These are phyloP conservation scores for Clinocottus analis DNA, from an alignment of 2,113 vertebrate genomes.

Conservation along the genomic window DNA sequence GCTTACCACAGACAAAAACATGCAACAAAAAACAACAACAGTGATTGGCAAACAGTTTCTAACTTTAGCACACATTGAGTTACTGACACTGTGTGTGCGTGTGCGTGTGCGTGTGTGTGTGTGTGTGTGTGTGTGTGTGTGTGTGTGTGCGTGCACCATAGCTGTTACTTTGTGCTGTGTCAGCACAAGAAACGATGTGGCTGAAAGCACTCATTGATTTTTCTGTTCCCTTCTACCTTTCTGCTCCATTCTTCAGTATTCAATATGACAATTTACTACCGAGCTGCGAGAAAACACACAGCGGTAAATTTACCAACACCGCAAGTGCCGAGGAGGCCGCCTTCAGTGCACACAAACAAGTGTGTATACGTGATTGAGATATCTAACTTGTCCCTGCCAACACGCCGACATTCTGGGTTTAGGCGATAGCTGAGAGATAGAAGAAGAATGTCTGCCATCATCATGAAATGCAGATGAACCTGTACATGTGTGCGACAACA, in stretches of 20 bases:
- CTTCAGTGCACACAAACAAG: constrained; percentile 12
- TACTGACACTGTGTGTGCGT: too few species aligned
- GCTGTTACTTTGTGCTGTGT: constrained; percentile 35
- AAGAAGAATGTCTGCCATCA: constrained; percentile 40
- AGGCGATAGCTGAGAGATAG: constrained; percentile 25
- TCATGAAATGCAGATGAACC: constrained; percentile 23
- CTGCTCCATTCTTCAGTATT: constrained; percentile 53
- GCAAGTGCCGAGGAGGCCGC: constrained; percentile 36
- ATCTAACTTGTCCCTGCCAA: constrained; percentile 12
- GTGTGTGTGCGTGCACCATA: neutral
- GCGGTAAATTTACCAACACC: constrained; percentile 12
- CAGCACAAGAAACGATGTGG: constrained; percentile 49
- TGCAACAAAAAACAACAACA: too few species aligned
- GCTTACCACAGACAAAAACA: too few species aligned
- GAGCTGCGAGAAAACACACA: constrained; percentile 36
- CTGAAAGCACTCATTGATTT: constrained; percentile 72
- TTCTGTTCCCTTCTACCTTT: constrained; percentile 59
- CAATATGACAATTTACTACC: constrained; percentile 48
- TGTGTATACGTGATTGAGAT: constrained; percentile 41
- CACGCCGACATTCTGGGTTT: neutral
- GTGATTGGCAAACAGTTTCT: too few species aligned
- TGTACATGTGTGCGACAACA: neutral
- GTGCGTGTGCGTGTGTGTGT: too few species aligned
- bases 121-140: neutral
- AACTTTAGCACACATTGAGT: too few species aligned